Evolutionary conservation across 2,888 invertebrate species (phyloP), one percentile per base, ranked within the genome.

Genomic region (Danaus chrysippus): DNA sequence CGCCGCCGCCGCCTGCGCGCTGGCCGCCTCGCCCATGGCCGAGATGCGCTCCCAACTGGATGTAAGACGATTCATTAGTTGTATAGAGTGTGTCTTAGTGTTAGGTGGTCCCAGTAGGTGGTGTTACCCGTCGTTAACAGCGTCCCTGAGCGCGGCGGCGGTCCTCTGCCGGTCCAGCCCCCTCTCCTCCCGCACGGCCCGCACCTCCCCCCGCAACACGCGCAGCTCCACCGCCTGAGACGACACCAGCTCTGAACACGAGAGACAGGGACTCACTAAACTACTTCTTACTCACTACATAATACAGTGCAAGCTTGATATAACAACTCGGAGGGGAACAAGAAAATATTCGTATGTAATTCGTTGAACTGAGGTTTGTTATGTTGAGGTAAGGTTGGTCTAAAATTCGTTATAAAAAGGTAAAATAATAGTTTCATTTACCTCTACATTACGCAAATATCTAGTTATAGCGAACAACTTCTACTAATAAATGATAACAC

Each of bases 161-260:
- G 86, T 84, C 56, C 80, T 72, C 68, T 75, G 73, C 65, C 78
- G 6, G 70, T 74, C 53, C 44, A 84, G 71, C 58, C 42, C 82
- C 80, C 12, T 76, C 75, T 62, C 80, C 84, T 3, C 79, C 19
- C 60, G 71, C 63, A 64, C 56, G 44, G 56, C 57, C 6, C 55
- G 60, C 60, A 58, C 49, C 41, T 71, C 71, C 56, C 76, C 75
- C 61, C 92, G 86, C 54, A 93, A 71, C 23, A 81, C 72, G 17
- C 86, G 82, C 54, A 93, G 75, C 78, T 93, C 91, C 58, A 82
- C 76, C 3, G 87, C 83, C 72, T 92, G 92, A 42, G 80, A 76
- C 61, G 84, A 77, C 53, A 93, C 76, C 67, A 92, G 70, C 62
- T 92, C 93, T 92, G 17, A 6, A 13, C 46, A 46, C 46, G 72